These are phyloP conservation scores for Sinella curviseta DNA, from an alignment of 1,140 invertebrate species.

Conservation along the genomic window DNA sequence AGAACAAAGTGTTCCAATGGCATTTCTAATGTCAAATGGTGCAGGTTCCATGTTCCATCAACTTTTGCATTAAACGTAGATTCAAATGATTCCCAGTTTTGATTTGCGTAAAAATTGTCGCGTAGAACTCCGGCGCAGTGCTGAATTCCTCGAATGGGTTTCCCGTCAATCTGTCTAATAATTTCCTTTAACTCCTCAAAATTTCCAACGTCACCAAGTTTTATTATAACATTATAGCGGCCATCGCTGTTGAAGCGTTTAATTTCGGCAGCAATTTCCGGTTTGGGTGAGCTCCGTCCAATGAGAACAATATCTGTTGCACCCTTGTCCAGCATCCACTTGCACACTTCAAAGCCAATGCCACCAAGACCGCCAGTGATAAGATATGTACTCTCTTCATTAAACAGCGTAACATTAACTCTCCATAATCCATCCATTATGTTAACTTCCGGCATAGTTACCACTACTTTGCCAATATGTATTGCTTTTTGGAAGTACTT, in stretches of 20 bases:
- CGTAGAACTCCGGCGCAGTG: background rate
- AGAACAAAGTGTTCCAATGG: background rate
- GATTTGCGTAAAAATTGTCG: background rate
- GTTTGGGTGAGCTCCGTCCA: background rate
- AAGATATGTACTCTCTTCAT: background rate
- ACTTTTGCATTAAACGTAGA: background rate
- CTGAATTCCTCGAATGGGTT: background rate
- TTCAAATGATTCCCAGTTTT: background rate
- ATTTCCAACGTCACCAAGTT: background rate
- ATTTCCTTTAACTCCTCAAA: background rate
- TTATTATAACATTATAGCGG: background rate
- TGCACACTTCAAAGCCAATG: background rate
- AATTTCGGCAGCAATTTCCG: background rate
- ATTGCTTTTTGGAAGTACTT: conserved; percentile 9
- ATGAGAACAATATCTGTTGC: background rate
- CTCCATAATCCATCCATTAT: background rate
- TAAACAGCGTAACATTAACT: background rate
- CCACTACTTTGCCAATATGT: conserved; percentile 13
- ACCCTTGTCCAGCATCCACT: background rate
- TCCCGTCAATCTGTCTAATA: background rate
- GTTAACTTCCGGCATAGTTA: background rate
- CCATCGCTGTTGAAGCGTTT: background rate
- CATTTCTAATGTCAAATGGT: background rate
- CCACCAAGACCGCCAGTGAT: conserved; percentile 6
- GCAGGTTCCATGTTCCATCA: background rate